These are phyloP conservation scores for Oryzias celebensis DNA, from an alignment of 2,113 vertebrate species.

Conservation along the genomic window DNA sequence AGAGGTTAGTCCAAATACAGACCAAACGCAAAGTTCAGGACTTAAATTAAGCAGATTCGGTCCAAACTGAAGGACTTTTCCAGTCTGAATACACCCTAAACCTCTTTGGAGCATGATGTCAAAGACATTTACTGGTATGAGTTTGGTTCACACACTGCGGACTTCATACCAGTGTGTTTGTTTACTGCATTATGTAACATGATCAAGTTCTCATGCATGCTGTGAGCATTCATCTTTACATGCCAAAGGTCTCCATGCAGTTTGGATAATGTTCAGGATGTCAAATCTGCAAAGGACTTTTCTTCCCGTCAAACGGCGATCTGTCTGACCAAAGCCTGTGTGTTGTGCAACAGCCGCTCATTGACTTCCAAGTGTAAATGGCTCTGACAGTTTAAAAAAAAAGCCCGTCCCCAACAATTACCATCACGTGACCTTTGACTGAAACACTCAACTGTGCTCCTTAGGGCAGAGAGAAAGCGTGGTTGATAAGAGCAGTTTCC, in stretches of 20 bases:
- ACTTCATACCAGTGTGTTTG: neutral
- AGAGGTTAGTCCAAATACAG: no score
- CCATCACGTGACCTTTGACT: constrained; percentile 40
- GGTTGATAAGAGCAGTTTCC: constrained; percentile 12
- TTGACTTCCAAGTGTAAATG: constrained; percentile 41
- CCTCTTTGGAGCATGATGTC: no score
- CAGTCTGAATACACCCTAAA: no score
- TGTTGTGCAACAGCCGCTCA: constrained; percentile 3
- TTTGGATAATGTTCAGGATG: neutral
- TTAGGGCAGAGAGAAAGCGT: neutral
- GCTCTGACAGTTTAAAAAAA: constrained; percentile 49
- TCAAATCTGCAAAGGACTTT: constrained; percentile 3
- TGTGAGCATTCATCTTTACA: neutral
- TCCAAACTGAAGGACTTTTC: no score
- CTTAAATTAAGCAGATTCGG: no score
- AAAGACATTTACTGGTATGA: no score
- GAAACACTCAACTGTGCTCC: constrained; percentile 10
- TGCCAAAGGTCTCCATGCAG: neutral
- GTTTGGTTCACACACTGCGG: no score
- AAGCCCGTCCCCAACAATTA: constrained; percentile 40
- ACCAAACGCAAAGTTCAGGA: no score
- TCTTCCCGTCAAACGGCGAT: constrained; percentile 8
- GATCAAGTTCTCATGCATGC: neutral
- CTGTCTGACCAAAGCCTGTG: neutral
- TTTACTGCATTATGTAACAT: neutral